phyloP scores from a whole-genome alignment of 1,140 invertebrate genomes.

The Macrobrachium rosenbergii region DNA sequence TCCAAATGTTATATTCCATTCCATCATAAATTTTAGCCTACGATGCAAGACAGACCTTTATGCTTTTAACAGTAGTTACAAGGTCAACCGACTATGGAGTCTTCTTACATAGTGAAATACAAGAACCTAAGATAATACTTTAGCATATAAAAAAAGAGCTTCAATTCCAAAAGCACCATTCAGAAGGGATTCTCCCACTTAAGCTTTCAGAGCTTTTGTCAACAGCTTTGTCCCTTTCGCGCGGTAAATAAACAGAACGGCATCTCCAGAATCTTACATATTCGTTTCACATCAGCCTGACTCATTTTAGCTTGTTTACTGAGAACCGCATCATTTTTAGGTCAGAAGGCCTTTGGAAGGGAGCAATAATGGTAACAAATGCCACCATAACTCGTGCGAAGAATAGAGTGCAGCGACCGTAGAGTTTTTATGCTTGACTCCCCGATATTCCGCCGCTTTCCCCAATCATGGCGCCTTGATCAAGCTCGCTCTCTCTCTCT shows the following conservation, averaged over 20 bases:
- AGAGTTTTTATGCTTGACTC: background rate
- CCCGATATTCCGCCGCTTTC: too few relatives aligned
- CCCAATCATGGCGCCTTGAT: background rate
- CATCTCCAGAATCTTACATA: background rate
- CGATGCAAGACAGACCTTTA: too few relatives aligned
- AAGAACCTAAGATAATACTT: too few relatives aligned
- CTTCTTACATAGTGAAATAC: too few relatives aligned
- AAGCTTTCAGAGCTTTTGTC: too few relatives aligned
- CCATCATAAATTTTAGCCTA: too few relatives aligned
- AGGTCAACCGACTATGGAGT: too few relatives aligned
- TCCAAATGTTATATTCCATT: too few relatives aligned
- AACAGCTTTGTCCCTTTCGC: background rate
- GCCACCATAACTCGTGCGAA: slow-evolving; percentile 42
- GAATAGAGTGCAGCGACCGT: slow-evolving; percentile 31
- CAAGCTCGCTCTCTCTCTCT: background rate
- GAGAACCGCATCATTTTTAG: slow-evolving; percentile 42
- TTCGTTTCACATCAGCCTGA: background rate
- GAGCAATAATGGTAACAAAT: slow-evolving; percentile 50
- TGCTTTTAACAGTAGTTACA: too few relatives aligned
- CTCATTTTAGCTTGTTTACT: slow-evolving; percentile 53
- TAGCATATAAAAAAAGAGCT: too few relatives aligned
- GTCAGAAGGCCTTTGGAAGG: background rate
- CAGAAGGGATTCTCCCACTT: too few relatives aligned
- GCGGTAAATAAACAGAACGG: background rate
- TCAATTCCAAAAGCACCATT: too few relatives aligned